Evolutionary conservation across 2,797 vertebrate species (phyloP), one percentile per base, ranked within the genome.

Genomic region (Nannoperca australis): DNA sequence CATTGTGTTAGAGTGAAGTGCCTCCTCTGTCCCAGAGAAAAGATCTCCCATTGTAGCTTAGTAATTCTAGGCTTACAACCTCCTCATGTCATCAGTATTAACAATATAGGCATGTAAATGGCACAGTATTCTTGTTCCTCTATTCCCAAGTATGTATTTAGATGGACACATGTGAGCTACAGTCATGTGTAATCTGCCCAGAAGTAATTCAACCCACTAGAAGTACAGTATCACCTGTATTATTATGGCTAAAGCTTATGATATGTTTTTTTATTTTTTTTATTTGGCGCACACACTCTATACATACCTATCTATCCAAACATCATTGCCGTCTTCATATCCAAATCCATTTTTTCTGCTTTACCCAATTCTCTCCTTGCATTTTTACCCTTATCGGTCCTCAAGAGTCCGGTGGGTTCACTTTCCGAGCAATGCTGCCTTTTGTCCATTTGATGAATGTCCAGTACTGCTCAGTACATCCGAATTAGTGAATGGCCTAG

Each of bases 281-380:
- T 80, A 87, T 77, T 74, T 73, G 20, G 79, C 3, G 20, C 77
- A 77, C 55, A 86, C 62, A 81, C 85, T 88, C 82, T 82, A 49
- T 74, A 81, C 82, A 80, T 49, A 79, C 73, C 74, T 79, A 81
- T 91, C 84, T 88, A 89, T 89, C 78, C 73, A 79, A 88, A 72
- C 88, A 85, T 86, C 83, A 89, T 88, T 92, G 87, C 74, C 55
- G 84, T 91, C 83, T 88, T 86, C 93, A 93, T 86, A 85, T 87
- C 80, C 86, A 86, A 89, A 89, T 82, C 84, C 91, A 92, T 93
- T 92, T 89, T 77, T 90, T 88, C 92, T 93, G 91, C 92, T 93
- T 90, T 91, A 90, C 83, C 81, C 86, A 84, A 76, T 89, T 92
- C 88, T 94, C 82, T 90, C 82, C 91, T 85, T 84, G 85, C 92